Conservation (phyloP, 2,888 invertebrate species). For the Tetragonula carbonaria region DNA sequence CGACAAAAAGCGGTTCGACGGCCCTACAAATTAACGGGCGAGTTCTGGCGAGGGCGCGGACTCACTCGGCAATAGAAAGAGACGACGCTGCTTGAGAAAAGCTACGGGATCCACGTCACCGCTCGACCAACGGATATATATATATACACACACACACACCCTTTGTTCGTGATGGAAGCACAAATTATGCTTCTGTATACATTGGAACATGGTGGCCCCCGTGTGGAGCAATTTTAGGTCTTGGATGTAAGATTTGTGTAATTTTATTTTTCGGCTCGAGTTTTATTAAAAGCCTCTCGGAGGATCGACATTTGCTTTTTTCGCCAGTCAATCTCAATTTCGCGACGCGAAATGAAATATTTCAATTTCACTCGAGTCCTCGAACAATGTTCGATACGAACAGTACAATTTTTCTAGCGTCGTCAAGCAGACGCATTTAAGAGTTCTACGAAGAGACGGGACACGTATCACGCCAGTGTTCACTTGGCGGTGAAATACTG, state of each 20-base stretch:
- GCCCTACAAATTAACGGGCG: slow-evolving; percentile 79
- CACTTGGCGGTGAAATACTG: slow-evolving; percentile 28
- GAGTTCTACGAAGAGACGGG: slow-evolving; percentile 17
- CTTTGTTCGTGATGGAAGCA: not conserved
- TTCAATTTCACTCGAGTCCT: not conserved
- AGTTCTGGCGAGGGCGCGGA: slow-evolving; percentile 29
- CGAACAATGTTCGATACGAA: not conserved
- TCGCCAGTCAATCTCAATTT: too few species aligned
- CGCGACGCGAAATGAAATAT: too few species aligned
- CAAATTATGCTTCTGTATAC: not conserved
- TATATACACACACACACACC: not conserved
- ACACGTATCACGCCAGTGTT: not conserved
- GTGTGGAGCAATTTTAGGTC: not conserved
- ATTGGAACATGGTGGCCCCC: not conserved
- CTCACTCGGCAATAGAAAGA: not conserved
- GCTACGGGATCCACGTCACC: not conserved
- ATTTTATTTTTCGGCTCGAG: too few species aligned
- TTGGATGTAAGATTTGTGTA: not conserved
- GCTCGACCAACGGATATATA: not conserved
- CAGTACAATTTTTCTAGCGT: not conserved
- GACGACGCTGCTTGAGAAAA: slow-evolving; percentile 36
- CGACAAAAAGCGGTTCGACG: slow-evolving; percentile 76
- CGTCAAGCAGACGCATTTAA: not conserved
- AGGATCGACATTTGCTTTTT: too few species aligned
- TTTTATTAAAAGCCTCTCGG: too few species aligned